Evolutionary conservation across 2,888 invertebrate species (phyloP).

Genomic region (Drosophila prolongata): DNA sequence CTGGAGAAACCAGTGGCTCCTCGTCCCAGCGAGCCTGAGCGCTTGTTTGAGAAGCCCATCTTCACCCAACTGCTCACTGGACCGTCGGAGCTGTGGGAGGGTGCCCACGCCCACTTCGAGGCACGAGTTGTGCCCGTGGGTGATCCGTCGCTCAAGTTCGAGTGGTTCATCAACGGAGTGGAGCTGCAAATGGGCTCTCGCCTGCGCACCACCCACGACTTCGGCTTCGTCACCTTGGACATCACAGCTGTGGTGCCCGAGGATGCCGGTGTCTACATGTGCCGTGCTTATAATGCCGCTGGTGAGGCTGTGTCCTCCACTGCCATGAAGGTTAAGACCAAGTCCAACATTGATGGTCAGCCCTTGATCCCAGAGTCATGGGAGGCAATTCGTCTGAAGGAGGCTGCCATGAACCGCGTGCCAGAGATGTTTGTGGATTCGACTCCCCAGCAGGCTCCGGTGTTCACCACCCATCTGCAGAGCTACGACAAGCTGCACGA

Average conservation of each 20-base stretch:
- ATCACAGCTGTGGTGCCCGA: constrained; percentile 94
- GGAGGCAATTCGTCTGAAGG: constrained; percentile 95
- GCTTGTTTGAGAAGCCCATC: constrained; percentile 94
- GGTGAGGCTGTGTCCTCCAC: constrained; percentile 97
- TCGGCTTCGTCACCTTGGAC: constrained; percentile 96
- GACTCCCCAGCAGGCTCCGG: constrained; percentile 95
- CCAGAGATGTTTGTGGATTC: constrained; percentile 94
- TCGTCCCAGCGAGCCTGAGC: constrained; percentile 90
- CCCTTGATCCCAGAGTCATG: constrained; percentile 95
- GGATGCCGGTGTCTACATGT: constrained; percentile 97
- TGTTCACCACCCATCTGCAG: constrained; percentile 96
- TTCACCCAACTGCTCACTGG: constrained; percentile 95
- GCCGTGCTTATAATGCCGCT: constrained; percentile 96
- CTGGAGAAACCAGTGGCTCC: constrained; percentile 91
- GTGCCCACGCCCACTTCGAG: constrained; percentile 95
- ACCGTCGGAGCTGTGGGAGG: constrained; percentile 95
- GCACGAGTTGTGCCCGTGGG: constrained; percentile 97
- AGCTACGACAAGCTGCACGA: constrained; percentile 93
- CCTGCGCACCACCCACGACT: constrained; percentile 96
- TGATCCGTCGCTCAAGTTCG: constrained; percentile 95
- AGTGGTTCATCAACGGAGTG: constrained; percentile 98
- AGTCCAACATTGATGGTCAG: constrained; percentile 92
- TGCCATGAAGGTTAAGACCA: constrained; percentile 93
- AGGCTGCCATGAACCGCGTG: constrained; percentile 95
- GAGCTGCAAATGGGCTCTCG: constrained; percentile 96